Conservation (phyloP, 2,888 invertebrate species). For the Mesodorylaimus sp. region DNA sequence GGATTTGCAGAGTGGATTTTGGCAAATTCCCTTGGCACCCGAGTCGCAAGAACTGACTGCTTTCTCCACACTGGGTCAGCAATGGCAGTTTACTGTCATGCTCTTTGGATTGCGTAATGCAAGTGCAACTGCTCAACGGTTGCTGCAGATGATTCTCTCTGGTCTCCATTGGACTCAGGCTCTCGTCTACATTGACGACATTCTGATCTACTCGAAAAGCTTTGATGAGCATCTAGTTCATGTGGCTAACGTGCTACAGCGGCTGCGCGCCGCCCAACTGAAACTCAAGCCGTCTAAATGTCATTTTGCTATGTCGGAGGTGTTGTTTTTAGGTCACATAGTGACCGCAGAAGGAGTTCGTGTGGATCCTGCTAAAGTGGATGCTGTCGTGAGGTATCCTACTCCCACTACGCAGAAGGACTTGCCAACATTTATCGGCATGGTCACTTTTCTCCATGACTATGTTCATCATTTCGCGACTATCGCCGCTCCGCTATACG, state of each 20-base stretch:
- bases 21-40: slow-evolving; percentile 13
- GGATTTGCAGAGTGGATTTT: slow-evolving; percentile 14
- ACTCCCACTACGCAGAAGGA: slow-evolving; percentile 14
- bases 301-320: neutral
- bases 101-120: slow-evolving; percentile 19
- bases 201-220: slow-evolving; percentile 14
- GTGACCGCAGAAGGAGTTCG: slow-evolving; percentile 19
- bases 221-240: slow-evolving; percentile 11
- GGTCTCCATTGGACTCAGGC: slow-evolving; percentile 13
- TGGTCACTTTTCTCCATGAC: slow-evolving; percentile 23
- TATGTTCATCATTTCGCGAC: slow-evolving; percentile 12
- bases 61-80: slow-evolving; percentile 14
- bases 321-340: slow-evolving; percentile 26
- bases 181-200: slow-evolving; percentile 18
- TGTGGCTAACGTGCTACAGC: slow-evolving; percentile 14
- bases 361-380: slow-evolving; percentile 18
- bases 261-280: slow-evolving; percentile 6
- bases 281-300: slow-evolving; percentile 23
- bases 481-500: slow-evolving; percentile 5
- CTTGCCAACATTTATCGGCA: slow-evolving; percentile 20
- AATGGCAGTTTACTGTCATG: slow-evolving; percentile 18
- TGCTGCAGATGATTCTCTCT: slow-evolving; percentile 15
- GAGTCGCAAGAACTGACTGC: slow-evolving; percentile 15
- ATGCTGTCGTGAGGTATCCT: slow-evolving; percentile 17
- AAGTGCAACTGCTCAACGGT: slow-evolving; percentile 15